Conservation (phyloP, 1,140 invertebrate genomes). For the Rhysida immarginata region DNA sequence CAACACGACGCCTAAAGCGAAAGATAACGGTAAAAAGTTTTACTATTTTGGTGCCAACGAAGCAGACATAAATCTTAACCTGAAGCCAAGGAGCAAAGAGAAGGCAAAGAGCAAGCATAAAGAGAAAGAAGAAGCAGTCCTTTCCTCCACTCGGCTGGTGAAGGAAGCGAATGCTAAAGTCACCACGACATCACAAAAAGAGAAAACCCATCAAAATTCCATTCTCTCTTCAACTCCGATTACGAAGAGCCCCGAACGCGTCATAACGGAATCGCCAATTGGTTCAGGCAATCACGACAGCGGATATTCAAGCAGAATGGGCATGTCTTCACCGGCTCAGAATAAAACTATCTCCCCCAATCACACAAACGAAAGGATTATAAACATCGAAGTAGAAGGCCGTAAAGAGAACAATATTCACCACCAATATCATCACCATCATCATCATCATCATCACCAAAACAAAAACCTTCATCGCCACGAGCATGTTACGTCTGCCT, state of each 20-base stretch:
- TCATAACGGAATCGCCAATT: background rate
- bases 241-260: too few species aligned
- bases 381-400: background rate
- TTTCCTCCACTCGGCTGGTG: conserved; percentile 3
- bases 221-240: too few species aligned
- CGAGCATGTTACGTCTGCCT: too few species aligned
- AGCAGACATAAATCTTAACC: background rate
- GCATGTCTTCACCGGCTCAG: background rate
- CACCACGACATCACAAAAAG: too few species aligned
- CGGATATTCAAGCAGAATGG: background rate
- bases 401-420: background rate
- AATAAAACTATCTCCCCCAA: background rate
- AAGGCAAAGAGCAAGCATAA: background rate
- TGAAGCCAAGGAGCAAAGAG: background rate
- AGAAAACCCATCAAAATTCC: too few species aligned
- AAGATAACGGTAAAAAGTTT: background rate
- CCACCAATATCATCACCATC: background rate
- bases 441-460: background rate
- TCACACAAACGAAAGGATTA: background rate
- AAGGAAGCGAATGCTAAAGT: conserved; percentile 4
- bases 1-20: background rate
- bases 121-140: background rate
- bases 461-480: too few species aligned
- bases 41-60: conserved; percentile 4
- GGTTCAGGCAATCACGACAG: conserved; percentile 2